These are phyloP conservation scores for Phytoseiulus persimilis DNA, from an alignment of 2,888 invertebrate species.

Conservation along the genomic window DNA sequence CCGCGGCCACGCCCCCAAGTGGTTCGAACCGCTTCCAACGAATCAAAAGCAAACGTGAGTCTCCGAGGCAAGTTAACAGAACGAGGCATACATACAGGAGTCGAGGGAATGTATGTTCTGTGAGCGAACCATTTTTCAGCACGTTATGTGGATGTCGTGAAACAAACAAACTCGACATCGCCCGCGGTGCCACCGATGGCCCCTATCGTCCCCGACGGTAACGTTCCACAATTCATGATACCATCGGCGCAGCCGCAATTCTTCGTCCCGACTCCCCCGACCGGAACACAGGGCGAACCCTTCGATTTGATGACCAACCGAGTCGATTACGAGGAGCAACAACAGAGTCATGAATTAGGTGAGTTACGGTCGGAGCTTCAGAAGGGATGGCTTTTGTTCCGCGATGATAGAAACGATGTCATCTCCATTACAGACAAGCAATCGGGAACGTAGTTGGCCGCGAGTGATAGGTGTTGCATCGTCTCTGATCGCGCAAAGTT, in stretches of 20 bases:
- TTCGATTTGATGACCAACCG: not conserved
- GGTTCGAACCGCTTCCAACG: not conserved
- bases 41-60: not conserved
- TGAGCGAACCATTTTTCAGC: slow-evolving; percentile 63
- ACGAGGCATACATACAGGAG: not conserved
- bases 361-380: not conserved
- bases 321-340: not conserved
- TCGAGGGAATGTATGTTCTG: slow-evolving; percentile 26
- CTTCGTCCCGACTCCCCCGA: slow-evolving; percentile 56
- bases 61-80: not conserved
- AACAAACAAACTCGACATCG: slow-evolving; percentile 59
- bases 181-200: slow-evolving; percentile 47
- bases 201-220: slow-evolving; percentile 43
- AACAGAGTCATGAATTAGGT: not conserved
- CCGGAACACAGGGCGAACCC: not conserved
- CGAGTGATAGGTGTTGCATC: not conserved
- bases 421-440: not conserved
- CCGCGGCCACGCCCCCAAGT: not conserved
- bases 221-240: slow-evolving; percentile 49
- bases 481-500: not conserved
- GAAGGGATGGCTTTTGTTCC: not conserved
- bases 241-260: slow-evolving; percentile 53
- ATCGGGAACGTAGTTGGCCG: not conserved
- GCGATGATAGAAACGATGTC: not conserved
- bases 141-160: slow-evolving; percentile 82